phyloP scores from a whole-genome alignment of 2,113 vertebrate species.

The Pao palembangensis region DNA sequence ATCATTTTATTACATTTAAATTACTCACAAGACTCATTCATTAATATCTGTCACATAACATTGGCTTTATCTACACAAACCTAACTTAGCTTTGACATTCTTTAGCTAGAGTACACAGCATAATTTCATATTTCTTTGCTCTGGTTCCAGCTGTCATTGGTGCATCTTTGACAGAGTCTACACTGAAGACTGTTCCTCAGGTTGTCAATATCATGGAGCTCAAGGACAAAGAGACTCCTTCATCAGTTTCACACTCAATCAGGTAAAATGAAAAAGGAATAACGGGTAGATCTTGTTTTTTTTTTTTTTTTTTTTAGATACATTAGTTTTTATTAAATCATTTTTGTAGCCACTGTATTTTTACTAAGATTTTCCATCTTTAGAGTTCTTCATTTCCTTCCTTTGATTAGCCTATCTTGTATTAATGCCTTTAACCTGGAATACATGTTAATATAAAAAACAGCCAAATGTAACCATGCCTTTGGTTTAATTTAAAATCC shows the following conservation, averaged over 20 bases:
- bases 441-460: neutral
- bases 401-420: neutral
- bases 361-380: neutral
- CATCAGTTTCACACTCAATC: conserved; percentile 65
- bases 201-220: conserved; percentile 90
- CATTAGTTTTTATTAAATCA: too few relatives aligned
- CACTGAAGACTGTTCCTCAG: conserved; percentile 87
- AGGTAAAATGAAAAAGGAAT: conserved; percentile 70
- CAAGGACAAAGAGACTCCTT: conserved; percentile 69
- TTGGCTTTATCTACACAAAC: neutral
- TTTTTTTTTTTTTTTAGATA: too few relatives aligned
- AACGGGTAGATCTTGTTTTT: neutral
- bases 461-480: neutral
- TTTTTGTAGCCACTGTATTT: neutral
- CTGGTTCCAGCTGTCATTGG: conserved; percentile 62
- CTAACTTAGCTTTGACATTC: neutral
- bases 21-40: neutral
- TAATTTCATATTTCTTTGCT: neutral
- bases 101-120: neutral
- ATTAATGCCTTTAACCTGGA: neutral
- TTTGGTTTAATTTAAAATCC: neutral
- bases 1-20: neutral
- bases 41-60: neutral
- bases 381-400: neutral
- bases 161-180: conserved; percentile 83